Evolutionary conservation across 2,888 invertebrate species (phyloP).

Genomic region (Panorpa germanica): DNA sequence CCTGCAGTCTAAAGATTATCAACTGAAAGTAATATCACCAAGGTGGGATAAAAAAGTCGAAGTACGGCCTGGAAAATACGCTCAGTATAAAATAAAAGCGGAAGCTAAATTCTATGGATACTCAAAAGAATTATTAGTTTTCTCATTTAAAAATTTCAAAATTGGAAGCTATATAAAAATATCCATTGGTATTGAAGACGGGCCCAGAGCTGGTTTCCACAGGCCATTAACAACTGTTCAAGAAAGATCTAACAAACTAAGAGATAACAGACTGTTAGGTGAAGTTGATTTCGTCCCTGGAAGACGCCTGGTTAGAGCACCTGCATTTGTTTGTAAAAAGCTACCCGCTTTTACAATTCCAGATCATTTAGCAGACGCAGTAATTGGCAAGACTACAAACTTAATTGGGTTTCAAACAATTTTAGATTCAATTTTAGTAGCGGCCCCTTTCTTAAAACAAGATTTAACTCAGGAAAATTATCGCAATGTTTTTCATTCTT

Average conservation of each 20-base stretch:
- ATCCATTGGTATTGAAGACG: conserved; percentile 22
- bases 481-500: conserved; percentile 44
- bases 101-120: conserved; percentile 36
- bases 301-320: conserved; percentile 25
- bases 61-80: conserved; percentile 24
- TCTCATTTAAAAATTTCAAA: conserved; percentile 39
- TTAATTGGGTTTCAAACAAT: conserved; percentile 22
- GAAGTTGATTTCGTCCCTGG: conserved; percentile 28
- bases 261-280: conserved; percentile 16
- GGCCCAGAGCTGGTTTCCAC: conserved; percentile 1
- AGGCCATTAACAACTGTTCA: conserved; percentile 5
- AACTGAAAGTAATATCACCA: conserved; percentile 26
- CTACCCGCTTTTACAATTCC: conserved; percentile 29
- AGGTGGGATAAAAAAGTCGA: conserved; percentile 19
- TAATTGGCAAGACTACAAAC: conserved; percentile 23
- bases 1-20: conserved; percentile 30
- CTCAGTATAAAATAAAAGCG: conserved; percentile 30
- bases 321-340: conserved; percentile 38
- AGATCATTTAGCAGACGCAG: conserved; percentile 25
- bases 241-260: conserved; percentile 10
- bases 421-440: conserved; percentile 26
- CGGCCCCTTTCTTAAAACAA: conserved; percentile 29
- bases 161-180: conserved; percentile 37
- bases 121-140: conserved; percentile 36
- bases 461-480: conserved; percentile 38